Evolutionary conservation across 2,797 vertebrate species (phyloP).

Genomic region (Tragopan temminckii): DNA sequence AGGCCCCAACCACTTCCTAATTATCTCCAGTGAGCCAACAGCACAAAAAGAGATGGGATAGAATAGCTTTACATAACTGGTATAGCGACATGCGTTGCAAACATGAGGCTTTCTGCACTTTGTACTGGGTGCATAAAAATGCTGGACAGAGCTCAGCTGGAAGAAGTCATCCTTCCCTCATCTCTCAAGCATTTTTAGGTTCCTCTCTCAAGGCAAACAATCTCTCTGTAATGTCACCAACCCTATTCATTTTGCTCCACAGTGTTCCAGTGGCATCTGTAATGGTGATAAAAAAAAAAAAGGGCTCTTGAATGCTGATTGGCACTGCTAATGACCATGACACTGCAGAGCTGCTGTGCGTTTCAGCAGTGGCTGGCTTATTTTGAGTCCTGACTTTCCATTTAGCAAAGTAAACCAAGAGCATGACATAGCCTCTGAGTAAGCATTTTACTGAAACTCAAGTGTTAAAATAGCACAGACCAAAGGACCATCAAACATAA

Average conservation of each 20-base stretch:
- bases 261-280: neutral
- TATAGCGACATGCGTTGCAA: neutral
- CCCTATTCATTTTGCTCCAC: constrained; percentile 20
- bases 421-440: neutral
- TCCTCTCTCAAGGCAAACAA: neutral
- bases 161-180: neutral
- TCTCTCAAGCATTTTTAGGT: neutral
- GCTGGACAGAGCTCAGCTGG: neutral
- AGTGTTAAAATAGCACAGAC: neutral
- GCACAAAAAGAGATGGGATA: neutral
- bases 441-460: constrained; percentile 18
- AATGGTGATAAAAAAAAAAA: constrained; percentile 4
- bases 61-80: neutral
- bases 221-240: constrained; percentile 35
- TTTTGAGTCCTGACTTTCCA: constrained; percentile 25
- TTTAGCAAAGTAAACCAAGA: constrained; percentile 30
- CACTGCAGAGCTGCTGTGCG: constrained; percentile 41
- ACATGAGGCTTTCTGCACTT: neutral
- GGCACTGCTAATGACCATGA: constrained; percentile 57
- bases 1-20: neutral
- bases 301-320: constrained; percentile 33
- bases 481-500: neutral
- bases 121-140: neutral
- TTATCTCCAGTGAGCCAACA: neutral
- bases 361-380: constrained; percentile 39